Base-by-base conservation (phyloP, 2,113 vertebrate genomes). In the Galemys pyrenaicus region DNA sequence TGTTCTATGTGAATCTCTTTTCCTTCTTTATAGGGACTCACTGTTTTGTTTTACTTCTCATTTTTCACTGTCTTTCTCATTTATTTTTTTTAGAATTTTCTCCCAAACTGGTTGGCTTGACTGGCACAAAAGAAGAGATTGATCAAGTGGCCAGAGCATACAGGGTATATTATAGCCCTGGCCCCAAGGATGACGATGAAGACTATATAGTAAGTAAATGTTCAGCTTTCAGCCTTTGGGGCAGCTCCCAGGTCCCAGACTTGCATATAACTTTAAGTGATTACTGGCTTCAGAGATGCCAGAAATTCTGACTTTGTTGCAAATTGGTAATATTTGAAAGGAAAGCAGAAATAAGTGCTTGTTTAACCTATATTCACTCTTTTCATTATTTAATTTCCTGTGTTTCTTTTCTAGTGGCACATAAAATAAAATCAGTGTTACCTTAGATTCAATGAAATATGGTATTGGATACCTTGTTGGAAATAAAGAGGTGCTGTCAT, bases 141-240 rank as follows among this genome's bases (percentile, higher is more conserved):
- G 98, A 99, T 60, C 96, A 98, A 44, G 99, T 99, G 9, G 99
- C 99, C 90, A 98, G 98, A 97, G 98, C 99, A 1, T 99, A 98
- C 97, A 98, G 99, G 91, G 99, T 99, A 0, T 99, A 99, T 95
- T 99, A 99, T 96, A 99, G 99, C 0, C 98, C 99, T 41, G 99
- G 99, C 37, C 99, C 99, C n/a, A 99, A 98, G 96, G 99, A 99
- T 4, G 99, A 99, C 70, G 99, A 99, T 95, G 98, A 98, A 1
- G 99, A 99, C 97, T 99, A 99, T 97, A 99, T 99, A 58, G 99
- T 99, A 96, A 99, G 99, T 99, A 54, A 46, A 80, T 35, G 37
- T 19, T 39, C 12, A 1, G 6, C 4, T 68, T 84, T n/a, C 17
- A 64, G 0, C 6, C 11, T 22, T 0, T 68, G 5, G 64, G 9